Evolutionary conservation across 1,140 invertebrate genomes (phyloP).

Genomic region (Drosophila lacertosa): DNA sequence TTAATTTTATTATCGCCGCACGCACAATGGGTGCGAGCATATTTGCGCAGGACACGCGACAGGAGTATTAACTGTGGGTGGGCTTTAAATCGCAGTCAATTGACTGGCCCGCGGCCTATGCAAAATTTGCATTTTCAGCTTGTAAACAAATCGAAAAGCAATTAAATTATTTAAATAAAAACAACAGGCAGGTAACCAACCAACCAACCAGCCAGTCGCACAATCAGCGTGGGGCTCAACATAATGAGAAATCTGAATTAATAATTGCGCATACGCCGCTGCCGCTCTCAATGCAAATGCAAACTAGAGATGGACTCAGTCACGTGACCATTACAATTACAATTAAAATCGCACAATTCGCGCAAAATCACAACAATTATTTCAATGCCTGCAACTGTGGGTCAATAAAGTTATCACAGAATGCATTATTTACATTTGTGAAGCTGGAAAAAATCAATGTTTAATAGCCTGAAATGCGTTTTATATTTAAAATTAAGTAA

Average conservation of each 20-base stretch:
- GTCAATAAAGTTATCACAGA: too few relatives aligned
- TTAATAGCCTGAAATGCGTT: too few relatives aligned
- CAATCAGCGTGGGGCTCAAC: conserved; percentile 64
- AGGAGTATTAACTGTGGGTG: conserved; percentile 36
- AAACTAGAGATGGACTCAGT: conserved; percentile 26
- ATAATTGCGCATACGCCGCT: conserved; percentile 59
- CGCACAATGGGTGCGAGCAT: background rate
- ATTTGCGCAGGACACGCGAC: conserved; percentile 1
- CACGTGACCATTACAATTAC: background rate
- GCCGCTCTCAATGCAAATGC: background rate
- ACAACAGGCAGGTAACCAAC: conserved; percentile 49
- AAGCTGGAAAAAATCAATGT: too few relatives aligned
- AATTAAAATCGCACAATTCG: background rate
- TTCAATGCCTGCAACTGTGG: too few relatives aligned
- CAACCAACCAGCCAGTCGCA: conserved; percentile 54
- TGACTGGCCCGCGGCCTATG: conserved; percentile 68
- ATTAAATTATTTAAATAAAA: conserved; percentile 82
- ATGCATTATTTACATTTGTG: too few relatives aligned
- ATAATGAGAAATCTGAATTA: conserved; percentile 78
- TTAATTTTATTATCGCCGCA: conserved; percentile 69
- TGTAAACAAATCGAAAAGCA: conserved; percentile 82
- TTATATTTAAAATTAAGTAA: too few relatives aligned
- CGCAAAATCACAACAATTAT: background rate
- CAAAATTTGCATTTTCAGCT: conserved; percentile 77
- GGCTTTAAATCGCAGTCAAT: conserved; percentile 76